A percentile compares a stretch with the other conserved stretches of the same genome.
Conservation (phyloP, 1,140 invertebrate species). For the Drosophila bocqueti region DNA sequence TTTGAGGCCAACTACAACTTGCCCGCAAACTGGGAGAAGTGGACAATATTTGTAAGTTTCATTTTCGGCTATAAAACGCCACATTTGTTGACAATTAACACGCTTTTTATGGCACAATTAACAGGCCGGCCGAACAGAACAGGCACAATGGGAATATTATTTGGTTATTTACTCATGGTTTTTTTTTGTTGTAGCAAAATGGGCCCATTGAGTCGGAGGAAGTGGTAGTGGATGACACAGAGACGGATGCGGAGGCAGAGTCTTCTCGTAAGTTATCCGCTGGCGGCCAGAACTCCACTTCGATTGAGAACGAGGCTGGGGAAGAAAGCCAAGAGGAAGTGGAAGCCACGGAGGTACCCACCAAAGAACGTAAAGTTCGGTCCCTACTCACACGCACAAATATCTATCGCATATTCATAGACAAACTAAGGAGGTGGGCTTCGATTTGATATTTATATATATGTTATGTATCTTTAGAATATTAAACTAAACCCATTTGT, state of each 20-base stretch:
- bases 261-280: constrained; percentile 37
- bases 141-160: constrained; percentile 15
- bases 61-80: constrained; percentile 65
- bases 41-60: constrained; percentile 73
- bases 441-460: too few species aligned
- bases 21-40: constrained; percentile 65
- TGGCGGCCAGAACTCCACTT: constrained; percentile 8
- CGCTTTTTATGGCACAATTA: constrained; percentile 63
- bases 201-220: constrained; percentile 69
- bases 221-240: constrained; percentile 28
- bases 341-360: not conserved
- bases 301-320: not conserved
- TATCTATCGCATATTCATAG: constrained; percentile 74
- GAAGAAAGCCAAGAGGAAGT: not conserved
- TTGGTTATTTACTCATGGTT: constrained; percentile 17
- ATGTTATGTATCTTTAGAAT: too few species aligned
- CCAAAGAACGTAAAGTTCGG: constrained; percentile 27
- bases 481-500: not conserved
- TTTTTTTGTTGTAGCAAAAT: constrained; percentile 55
- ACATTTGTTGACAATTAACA: constrained; percentile 59
- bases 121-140: constrained; percentile 30
- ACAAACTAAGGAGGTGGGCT: constrained; percentile 67
- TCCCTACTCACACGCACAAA: constrained; percentile 64
- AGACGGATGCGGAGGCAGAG: constrained; percentile 47
- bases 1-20: constrained; percentile 90